Percentiles rank a stretch among this genome's conserved stretches.
These are phyloP conservation scores for Pogonognathellus flavescens DNA, from an alignment of 1,140 invertebrate species.

Conservation along the genomic window DNA sequence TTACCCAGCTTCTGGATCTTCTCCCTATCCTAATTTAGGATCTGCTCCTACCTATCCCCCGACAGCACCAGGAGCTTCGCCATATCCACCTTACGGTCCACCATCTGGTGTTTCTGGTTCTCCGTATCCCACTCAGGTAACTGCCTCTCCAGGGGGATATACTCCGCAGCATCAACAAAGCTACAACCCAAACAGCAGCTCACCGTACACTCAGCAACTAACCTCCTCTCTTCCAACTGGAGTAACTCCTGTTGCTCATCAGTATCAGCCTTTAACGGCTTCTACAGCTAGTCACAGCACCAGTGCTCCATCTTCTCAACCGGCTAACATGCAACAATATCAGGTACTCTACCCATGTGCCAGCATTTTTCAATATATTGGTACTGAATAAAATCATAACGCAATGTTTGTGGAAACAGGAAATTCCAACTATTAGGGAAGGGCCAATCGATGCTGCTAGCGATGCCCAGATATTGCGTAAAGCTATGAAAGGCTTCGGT, in stretches of 20 bases:
- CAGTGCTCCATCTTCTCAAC: constrained; percentile 68
- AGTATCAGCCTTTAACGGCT: constrained; percentile 55
- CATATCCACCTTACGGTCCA: constrained; percentile 49
- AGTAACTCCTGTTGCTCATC: constrained; percentile 58
- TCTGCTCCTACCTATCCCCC: constrained; percentile 53
- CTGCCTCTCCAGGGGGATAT: not conserved
- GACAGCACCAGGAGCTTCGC: constrained; percentile 44
- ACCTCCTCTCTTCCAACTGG: constrained; percentile 43
- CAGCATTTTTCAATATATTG: too few relatives aligned
- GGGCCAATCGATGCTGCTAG: constrained; percentile 73
- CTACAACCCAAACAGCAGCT: too few relatives aligned
- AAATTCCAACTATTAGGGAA: constrained; percentile 58
- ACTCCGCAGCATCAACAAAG: too few relatives aligned
- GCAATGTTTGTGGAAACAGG: constrained; percentile 58
- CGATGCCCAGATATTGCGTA: constrained; percentile 84
- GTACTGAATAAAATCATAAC: not conserved
- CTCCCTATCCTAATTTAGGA: constrained; percentile 53
- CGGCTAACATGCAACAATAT: constrained; percentile 65
- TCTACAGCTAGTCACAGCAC: constrained; percentile 64
- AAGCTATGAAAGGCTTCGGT: constrained; percentile 89
- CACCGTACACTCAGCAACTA: constrained; percentile 51
- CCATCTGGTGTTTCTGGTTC: not conserved
- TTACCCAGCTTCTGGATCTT: constrained; percentile 42
- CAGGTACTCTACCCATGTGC: not conserved
- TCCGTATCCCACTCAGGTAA: not conserved